These are phyloP conservation scores for Leucopsar rothschildi DNA, from an alignment of 2,113 vertebrate species.

Conservation along the genomic window DNA sequence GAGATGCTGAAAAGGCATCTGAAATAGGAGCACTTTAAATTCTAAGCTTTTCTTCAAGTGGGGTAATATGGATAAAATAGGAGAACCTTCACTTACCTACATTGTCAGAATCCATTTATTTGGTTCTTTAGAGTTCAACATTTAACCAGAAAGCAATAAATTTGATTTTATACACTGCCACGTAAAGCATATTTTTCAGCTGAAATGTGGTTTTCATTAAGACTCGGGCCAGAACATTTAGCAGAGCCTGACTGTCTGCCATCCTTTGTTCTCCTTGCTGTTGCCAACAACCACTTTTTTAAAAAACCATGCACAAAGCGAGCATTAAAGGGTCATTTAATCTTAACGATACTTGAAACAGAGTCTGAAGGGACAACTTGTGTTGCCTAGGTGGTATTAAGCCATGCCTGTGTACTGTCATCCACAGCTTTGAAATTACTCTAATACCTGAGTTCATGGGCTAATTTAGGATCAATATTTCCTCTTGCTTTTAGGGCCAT, in stretches of 20 bases:
- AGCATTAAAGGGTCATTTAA: slow-evolving; percentile 1
- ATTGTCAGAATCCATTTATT: neutral
- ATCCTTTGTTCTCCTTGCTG: slow-evolving; percentile 65
- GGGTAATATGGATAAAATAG: neutral
- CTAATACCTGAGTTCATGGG: neutral
- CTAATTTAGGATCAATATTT: slow-evolving; percentile 4
- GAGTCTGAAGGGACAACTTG: neutral
- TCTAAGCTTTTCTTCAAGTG: neutral
- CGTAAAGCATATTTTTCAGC: slow-evolving; percentile 78
- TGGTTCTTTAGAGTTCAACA: neutral
- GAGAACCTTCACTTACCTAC: neutral
- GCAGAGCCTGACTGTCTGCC: slow-evolving; percentile 77
- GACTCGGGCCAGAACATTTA: slow-evolving; percentile 77
- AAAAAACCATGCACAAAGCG: neutral
- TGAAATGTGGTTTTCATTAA: slow-evolving; percentile 89
- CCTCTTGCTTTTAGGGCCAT: neutral
- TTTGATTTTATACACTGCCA: slow-evolving; percentile 73
- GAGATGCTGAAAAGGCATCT: neutral
- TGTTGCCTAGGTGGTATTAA: neutral
- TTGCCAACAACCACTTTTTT: slow-evolving; percentile 62
- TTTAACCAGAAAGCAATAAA: slow-evolving; percentile 55
- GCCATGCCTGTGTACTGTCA: neutral
- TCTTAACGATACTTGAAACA: slow-evolving; percentile 18
- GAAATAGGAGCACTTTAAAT: neutral
- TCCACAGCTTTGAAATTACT: neutral